Base-by-base conservation (phyloP, 2,888 invertebrate species). In the Erynnis tages region DNA sequence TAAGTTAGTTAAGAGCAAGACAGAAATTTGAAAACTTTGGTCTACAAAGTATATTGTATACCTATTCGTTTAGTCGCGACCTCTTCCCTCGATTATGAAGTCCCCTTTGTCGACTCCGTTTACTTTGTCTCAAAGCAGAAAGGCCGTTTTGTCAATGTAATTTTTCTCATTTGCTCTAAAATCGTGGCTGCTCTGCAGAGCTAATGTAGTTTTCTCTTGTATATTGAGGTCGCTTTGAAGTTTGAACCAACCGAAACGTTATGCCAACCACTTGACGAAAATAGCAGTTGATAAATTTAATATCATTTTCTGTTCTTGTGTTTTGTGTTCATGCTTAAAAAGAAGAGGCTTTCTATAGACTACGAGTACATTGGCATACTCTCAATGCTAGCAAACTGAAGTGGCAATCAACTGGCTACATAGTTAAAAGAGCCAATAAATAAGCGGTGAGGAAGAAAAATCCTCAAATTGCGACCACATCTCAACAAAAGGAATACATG, bases 141-240 rank as follows among this genome's bases (percentile, higher is more conserved):
- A 52, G 43, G 29, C 37, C 44, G 37, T 52, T 52, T 52, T 23
- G 50, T 52, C 50, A 37, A 50, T 50, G 50, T 52, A 50, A 37
- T 52, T 52, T 52, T 52, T 52, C 50, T 37, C 35, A 52, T 52
- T 52, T 52, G 37, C 50, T 52, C 21, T 44, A 44, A 52, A 52
- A 52, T 52, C 44, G 13, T 29, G 44, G 44, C 14, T 14, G 52
- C 35, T 27, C 44, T 52, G 29, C 37, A 21, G 6, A 13, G 43
- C 52, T 52, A 52, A 52, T 44, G 29, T 37, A 35, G 44, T 52
- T 43, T 44, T 13, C 37, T 19, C 29, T 11, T 17, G 5, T 14
- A 16, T 14, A 14, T 49, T 27, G 7, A 21, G 27, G 27, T 16
- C 29, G 11, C 52, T 52, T 52, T 52, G 44, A 44, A 11, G 29